Percentiles rank a stretch among this genome's conserved stretches.
phyloP scores from a whole-genome alignment of 30 jellyfish, hydroid and myxozoan genomes.

The Morbakka virulenta region DNA sequence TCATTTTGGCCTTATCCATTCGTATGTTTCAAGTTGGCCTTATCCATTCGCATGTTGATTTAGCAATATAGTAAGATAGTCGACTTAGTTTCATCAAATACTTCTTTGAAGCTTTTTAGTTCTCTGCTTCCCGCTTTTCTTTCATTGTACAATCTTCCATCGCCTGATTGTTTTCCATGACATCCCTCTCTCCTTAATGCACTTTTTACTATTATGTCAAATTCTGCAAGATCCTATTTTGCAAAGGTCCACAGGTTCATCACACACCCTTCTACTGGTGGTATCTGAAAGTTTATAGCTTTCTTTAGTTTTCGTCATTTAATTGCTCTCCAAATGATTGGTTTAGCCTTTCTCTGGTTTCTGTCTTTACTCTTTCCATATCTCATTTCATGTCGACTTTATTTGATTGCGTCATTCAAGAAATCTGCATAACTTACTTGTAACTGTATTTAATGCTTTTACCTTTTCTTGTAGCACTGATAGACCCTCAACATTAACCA shows the following conservation, averaged over 20 bases:
- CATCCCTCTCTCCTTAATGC: background rate
- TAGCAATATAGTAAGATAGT: background rate
- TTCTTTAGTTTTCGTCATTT: background rate
- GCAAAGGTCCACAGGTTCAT: background rate
- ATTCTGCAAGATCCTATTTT: background rate
- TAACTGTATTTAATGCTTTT: background rate
- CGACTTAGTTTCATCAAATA: background rate
- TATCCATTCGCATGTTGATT: background rate
- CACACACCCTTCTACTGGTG: background rate
- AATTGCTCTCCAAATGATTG: background rate
- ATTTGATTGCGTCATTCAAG: background rate
- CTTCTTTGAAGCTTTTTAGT: background rate
- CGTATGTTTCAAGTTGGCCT: background rate
- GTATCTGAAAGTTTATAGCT: background rate
- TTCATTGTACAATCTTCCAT: background rate
- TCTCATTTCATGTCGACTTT: background rate
- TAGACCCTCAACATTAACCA: background rate
- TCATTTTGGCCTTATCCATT: background rate
- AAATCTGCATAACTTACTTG: background rate
- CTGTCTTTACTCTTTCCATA: background rate
- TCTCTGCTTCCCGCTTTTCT: background rate
- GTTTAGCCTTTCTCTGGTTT: background rate
- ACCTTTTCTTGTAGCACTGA: background rate
- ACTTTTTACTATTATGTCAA: too few species aligned
- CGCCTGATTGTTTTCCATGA: background rate